phyloP scores from a whole-genome alignment of 2,797 vertebrate species.

The Odontamblyopus rebecca region DNA sequence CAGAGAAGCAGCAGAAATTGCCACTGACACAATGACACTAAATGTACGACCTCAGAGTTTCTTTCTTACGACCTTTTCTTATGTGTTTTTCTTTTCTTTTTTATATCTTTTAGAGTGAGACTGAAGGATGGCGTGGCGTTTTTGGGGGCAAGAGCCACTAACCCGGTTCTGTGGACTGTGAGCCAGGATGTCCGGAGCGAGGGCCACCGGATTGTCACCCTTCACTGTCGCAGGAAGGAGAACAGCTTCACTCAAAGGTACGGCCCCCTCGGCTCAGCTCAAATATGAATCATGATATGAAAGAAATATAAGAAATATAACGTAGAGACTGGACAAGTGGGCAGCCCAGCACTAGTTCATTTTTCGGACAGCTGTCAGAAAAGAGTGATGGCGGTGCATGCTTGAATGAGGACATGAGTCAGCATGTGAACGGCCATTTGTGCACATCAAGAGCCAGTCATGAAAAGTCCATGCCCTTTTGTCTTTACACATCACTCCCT shows the following conservation, averaged over 20 bases:
- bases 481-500: not conserved
- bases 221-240: conserved; percentile 87
- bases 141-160: conserved; percentile 80
- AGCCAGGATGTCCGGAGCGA: conserved; percentile 87
- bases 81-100: conserved; percentile 10
- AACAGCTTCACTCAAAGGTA: conserved; percentile 84
- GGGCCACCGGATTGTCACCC: conserved; percentile 84
- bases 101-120: conserved; percentile 82
- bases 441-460: conserved; percentile 15
- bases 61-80: not conserved
- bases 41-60: conserved; percentile 11
- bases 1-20: not conserved
- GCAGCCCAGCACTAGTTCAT: conserved; percentile 25
- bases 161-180: conserved; percentile 86
- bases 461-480: conserved; percentile 17
- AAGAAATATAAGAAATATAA: conserved; percentile 52
- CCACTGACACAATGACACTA: conserved; percentile 7
- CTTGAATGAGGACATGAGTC: conserved; percentile 39
- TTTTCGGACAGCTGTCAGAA: conserved; percentile 40
- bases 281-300: conserved; percentile 13
- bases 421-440: conserved; percentile 23
- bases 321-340: conserved; percentile 35
- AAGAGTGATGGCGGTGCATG: conserved; percentile 32
- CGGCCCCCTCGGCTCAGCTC: not conserved
- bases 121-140: conserved; percentile 91